Conservation (phyloP, 1,140 invertebrate species). For the Lamellibrachia luymesi region DNA sequence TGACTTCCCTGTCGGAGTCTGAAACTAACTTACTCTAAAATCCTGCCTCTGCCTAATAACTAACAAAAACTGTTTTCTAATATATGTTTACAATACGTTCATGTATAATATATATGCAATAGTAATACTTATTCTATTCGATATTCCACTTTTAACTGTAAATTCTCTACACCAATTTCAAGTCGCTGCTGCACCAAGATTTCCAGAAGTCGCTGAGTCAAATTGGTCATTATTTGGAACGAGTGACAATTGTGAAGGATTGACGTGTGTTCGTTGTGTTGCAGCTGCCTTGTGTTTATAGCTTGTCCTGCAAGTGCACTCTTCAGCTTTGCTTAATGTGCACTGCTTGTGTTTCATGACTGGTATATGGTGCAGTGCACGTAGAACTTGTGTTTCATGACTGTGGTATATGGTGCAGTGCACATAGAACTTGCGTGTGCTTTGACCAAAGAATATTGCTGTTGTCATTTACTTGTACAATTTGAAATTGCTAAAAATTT, state of each 20-base stretch:
- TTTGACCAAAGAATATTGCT: not conserved
- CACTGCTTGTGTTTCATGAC: not conserved
- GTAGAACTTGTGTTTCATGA: not conserved
- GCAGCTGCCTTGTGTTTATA: not conserved
- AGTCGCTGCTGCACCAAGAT: no score
- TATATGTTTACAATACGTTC: no score
- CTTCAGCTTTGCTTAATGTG: not conserved
- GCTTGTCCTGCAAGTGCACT: not conserved
- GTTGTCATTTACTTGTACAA: not conserved
- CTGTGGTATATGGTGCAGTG: not conserved
- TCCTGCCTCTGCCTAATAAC: no score
- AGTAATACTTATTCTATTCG: no score
- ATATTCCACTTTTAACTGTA: no score
- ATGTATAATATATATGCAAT: no score
- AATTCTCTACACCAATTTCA: no score
- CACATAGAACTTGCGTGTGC: not conserved
- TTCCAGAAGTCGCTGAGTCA: no score
- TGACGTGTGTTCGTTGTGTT: not conserved
- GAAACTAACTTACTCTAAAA: no score
- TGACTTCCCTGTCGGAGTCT: no score
- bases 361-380: not conserved
- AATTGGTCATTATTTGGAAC: no score
- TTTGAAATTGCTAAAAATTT: not conserved
- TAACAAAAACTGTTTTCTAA: no score
- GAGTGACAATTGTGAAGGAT: not conserved